A percentile compares a stretch with the other conserved stretches of the same genome.
Evolutionary conservation across 2,113 vertebrate species (phyloP).

Genomic region (Panthera leo): DNA sequence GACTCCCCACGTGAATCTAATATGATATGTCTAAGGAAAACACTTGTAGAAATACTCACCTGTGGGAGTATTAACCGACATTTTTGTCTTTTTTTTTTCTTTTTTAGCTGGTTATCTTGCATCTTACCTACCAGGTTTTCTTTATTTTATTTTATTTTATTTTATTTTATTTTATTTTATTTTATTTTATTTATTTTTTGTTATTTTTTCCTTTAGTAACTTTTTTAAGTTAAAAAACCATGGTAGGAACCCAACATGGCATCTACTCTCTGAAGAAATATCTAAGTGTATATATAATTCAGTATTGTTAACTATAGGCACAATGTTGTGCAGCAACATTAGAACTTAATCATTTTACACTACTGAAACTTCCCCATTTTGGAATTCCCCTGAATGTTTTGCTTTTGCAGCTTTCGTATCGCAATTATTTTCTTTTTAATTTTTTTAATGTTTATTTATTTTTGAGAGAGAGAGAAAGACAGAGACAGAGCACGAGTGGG

Average conservation of each 20-base stretch:
- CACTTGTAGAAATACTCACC: neutral
- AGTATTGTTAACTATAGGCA: neutral
- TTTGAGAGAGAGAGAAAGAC: too few species aligned
- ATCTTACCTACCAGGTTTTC: neutral
- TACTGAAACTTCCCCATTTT: neutral
- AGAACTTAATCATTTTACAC: neutral
- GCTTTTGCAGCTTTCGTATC: neutral
- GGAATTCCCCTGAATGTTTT: neutral
- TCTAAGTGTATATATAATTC: neutral
- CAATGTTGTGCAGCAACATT: neutral
- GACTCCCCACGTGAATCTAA: neutral
- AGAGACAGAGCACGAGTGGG: too few species aligned
- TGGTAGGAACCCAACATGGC: neutral
- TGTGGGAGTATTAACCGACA: neutral
- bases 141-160: conserved; percentile 20
- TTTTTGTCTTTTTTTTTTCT: neutral
- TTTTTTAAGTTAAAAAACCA: neutral
- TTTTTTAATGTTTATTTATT: too few species aligned
- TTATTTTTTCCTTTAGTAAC: neutral
- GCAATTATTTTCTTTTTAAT: neutral
- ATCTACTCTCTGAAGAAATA: neutral
- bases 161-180: neutral
- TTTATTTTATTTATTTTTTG: neutral
- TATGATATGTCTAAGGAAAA: neutral
- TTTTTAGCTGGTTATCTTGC: neutral